Conservation (phyloP, 2,113 vertebrate genomes). For the Narcine bancroftii region DNA sequence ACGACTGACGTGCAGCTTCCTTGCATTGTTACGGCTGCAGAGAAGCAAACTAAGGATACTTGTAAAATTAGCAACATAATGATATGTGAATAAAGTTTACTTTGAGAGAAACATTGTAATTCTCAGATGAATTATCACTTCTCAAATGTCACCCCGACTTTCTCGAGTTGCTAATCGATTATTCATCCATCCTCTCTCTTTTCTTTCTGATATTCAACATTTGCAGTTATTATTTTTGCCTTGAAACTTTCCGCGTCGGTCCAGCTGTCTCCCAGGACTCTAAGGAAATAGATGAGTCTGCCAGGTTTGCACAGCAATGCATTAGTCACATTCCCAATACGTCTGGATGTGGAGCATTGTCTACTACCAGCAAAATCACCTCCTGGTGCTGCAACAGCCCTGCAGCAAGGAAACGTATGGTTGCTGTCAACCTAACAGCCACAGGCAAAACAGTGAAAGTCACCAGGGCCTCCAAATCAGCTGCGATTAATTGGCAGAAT, state of each 20-base stretch:
- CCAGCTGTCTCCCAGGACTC: neutral
- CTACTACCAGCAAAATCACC: neutral
- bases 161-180: neutral
- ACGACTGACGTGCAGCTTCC: neutral
- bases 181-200: neutral
- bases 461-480: constrained; percentile 29
- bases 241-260: neutral
- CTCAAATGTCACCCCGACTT: neutral
- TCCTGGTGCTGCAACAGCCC: constrained; percentile 13
- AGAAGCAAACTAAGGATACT: neutral
- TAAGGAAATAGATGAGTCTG: neutral
- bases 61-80: neutral
- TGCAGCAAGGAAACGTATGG: constrained; percentile 19
- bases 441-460: constrained; percentile 7
- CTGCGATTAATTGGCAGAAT: constrained; percentile 13
- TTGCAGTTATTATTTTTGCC: neutral
- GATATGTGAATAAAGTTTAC: no score
- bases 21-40: neutral
- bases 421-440: constrained; percentile 29
- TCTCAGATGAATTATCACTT: neutral
- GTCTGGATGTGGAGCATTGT: constrained; percentile 15
- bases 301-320: neutral
- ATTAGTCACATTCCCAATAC: neutral
- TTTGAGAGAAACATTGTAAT: no score
- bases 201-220: neutral